Conservation (phyloP, 1,140 invertebrate genomes). For the Ceratina australensis region DNA sequence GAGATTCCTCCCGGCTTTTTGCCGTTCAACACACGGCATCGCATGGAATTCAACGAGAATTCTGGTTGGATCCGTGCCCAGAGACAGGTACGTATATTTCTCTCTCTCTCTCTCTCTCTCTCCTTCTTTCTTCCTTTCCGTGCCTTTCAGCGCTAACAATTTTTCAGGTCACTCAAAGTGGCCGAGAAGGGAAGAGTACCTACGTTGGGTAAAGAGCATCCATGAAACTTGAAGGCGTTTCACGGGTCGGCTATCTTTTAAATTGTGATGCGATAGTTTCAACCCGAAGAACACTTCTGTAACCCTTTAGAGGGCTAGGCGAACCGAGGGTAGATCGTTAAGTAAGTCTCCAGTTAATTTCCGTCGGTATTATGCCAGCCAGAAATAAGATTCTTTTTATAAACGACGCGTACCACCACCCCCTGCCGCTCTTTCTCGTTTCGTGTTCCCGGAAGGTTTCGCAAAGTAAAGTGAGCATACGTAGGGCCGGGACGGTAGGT, state of each 20-base stretch:
- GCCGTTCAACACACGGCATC: not conserved
- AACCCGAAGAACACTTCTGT: not conserved
- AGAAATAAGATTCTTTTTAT: conserved; percentile 21
- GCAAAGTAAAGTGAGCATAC: not conserved
- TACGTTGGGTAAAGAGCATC: not conserved
- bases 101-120: no score
- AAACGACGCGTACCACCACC: not conserved
- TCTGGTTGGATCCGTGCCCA: not conserved
- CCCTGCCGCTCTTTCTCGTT: not conserved
- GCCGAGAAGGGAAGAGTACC: not conserved
- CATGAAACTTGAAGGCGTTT: conserved; percentile 8
- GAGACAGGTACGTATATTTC: not conserved
- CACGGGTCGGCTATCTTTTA: conserved; percentile 24
- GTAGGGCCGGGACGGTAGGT: not conserved
- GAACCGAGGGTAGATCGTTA: conserved; percentile 21
- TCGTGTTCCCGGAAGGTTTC: not conserved
- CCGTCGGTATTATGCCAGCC: not conserved
- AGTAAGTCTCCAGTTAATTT: conserved; percentile 27
- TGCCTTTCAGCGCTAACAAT: conserved; percentile 5
- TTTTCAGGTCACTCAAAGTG: conserved; percentile 4
- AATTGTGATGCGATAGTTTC: conserved; percentile 32
- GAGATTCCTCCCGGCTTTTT: not conserved
- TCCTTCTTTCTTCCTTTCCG: no score
- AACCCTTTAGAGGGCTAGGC: not conserved
- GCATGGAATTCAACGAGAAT: not conserved